Conservation (phyloP, 1,140 invertebrate genomes). For the Phymastichus coffea region DNA sequence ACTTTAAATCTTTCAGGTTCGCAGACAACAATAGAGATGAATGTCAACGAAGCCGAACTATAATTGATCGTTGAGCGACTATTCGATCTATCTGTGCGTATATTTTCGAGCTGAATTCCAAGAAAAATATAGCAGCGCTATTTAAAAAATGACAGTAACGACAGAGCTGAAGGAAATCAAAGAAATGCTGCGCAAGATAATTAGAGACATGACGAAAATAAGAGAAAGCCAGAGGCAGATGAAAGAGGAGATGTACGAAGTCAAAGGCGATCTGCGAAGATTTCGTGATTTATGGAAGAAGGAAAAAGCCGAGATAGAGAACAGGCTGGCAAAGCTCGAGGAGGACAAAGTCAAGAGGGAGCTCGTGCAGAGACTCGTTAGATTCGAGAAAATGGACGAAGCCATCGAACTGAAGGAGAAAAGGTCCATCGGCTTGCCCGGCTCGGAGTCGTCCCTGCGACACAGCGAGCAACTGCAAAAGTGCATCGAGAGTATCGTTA, state of each 20-base stretch:
- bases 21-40: too few species aligned
- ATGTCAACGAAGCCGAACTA: too few species aligned
- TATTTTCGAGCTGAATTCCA: too few species aligned
- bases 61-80: too few species aligned
- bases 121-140: too few species aligned
- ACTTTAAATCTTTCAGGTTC: too few species aligned
- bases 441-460: neutral
- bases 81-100: too few species aligned
- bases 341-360: conserved; percentile 6
- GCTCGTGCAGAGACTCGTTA: neutral
- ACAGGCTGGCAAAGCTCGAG: neutral
- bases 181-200: conserved; percentile 10
- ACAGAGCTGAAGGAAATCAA: conserved; percentile 7
- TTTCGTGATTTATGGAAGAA: conserved; percentile 7
- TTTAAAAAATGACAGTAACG: neutral
- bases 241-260: conserved; percentile 20
- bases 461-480: neutral
- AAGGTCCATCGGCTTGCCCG: neutral
- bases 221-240: conserved; percentile 6
- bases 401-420: conserved; percentile 14
- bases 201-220: conserved; percentile 5
- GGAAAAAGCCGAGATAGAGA: conserved; percentile 14
- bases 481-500: neutral
- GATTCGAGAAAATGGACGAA: conserved; percentile 2
- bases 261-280: conserved; percentile 5